Conservation (phyloP, 2,113 vertebrate species). For the Nothoprocta perdicaria region DNA sequence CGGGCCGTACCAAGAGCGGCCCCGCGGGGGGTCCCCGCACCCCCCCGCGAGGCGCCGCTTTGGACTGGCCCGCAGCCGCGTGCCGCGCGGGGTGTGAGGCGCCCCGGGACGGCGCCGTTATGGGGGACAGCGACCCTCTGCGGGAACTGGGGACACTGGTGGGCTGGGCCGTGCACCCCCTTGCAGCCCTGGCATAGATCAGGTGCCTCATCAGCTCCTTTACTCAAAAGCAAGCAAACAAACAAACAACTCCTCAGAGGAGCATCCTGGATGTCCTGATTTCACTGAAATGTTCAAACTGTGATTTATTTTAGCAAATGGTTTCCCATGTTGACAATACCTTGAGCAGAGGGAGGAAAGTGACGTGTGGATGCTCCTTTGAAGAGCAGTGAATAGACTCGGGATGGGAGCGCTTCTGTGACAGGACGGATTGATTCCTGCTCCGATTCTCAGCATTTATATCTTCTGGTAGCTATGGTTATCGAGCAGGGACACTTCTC, state of each 20-base stretch:
- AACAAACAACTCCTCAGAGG: rapidly evolving
- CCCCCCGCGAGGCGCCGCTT: rapidly evolving
- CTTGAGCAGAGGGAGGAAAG: too few species aligned
- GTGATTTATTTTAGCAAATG: background rate
- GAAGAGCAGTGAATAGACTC: background rate
- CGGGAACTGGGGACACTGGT: rapidly evolving
- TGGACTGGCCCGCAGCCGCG: background rate
- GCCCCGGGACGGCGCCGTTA: rapidly evolving
- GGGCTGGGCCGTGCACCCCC: rapidly evolving
- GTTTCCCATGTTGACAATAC: rapidly evolving
- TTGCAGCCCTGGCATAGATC: rapidly evolving
- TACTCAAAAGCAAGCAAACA: too few species aligned
- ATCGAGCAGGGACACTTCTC: background rate
- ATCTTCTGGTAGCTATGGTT: background rate
- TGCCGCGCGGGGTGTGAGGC: rapidly evolving
- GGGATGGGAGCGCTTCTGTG: background rate
- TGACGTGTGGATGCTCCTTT: rapidly evolving
- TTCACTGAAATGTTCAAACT: rapidly evolving
- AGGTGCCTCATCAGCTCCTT: rapidly evolving
- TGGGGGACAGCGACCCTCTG: rapidly evolving
- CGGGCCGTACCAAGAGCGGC: background rate
- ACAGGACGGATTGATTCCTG: rapidly evolving
- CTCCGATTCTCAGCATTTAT: background rate
- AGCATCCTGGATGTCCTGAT: rapidly evolving
- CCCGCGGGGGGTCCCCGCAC: background rate